Evolutionary conservation across 2,888 invertebrate genomes (phyloP).

Genomic region (Pyralis farinalis): DNA sequence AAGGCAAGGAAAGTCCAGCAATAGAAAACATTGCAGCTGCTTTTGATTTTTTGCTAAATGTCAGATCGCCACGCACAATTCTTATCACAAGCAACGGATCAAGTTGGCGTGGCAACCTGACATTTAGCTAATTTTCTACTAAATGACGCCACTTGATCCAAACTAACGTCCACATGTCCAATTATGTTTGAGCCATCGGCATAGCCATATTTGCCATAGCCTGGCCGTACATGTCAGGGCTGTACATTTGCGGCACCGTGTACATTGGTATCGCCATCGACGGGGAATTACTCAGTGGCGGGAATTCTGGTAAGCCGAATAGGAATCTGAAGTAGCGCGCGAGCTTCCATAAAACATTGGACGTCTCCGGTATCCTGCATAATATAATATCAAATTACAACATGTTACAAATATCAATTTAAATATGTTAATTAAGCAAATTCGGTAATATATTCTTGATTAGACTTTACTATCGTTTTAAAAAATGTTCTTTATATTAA

Average conservation of each 20-base stretch:
- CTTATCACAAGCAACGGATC: conserved; percentile 44
- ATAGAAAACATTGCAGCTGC: conserved; percentile 59
- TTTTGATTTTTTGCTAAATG: conserved; percentile 59
- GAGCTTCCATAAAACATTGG: conserved; percentile 78
- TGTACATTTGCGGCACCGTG: conserved; percentile 64
- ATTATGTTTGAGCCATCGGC: conserved; percentile 59
- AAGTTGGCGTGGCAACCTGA: conserved; percentile 71
- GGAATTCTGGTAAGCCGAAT: conserved; percentile 62
- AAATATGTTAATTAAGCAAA: conserved; percentile 18
- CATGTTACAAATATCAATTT: conserved; percentile 29
- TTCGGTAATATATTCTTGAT: no score
- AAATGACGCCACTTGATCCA: conserved; percentile 69
- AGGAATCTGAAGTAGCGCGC: conserved; percentile 76
- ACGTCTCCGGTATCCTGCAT: conserved; percentile 75
- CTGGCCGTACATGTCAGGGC: conserved; percentile 46
- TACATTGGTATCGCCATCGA: conserved; percentile 74
- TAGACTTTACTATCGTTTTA: no score
- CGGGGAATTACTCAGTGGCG: conserved; percentile 59
- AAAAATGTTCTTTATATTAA: no score
- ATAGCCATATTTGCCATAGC: conserved; percentile 39
- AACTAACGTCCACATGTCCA: conserved; percentile 55
- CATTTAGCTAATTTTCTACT: conserved; percentile 59
- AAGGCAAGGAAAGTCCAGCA: conserved; percentile 33
- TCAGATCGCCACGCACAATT: conserved; percentile 61
- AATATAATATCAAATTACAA: conserved; percentile 38